Conservation (phyloP, 1,140 invertebrate species). For the Episyrphus balteatus region DNA sequence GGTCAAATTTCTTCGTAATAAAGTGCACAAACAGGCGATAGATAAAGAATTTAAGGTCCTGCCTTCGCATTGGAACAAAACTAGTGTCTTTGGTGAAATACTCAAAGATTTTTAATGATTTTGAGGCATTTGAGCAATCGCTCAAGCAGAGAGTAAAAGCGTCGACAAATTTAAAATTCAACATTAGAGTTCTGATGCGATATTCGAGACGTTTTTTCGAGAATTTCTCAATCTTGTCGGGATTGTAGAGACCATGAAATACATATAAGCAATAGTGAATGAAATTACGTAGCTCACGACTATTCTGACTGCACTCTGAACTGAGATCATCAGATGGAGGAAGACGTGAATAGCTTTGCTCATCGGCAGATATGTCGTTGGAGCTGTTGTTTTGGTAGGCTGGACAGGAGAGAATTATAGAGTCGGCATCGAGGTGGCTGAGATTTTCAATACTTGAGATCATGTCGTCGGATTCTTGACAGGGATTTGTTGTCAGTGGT, state of each 20-base stretch:
- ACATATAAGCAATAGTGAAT: slow-evolving; percentile 46
- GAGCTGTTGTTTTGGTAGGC: slow-evolving; percentile 12
- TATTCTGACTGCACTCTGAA: slow-evolving; percentile 1
- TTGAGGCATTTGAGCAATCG: slow-evolving; percentile 19
- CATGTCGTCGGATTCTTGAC: slow-evolving; percentile 32
- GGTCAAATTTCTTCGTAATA: slow-evolving; percentile 23
- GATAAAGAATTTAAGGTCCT: slow-evolving; percentile 34
- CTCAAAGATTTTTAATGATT: slow-evolving; percentile 32
- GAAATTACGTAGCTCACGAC: slow-evolving; percentile 20
- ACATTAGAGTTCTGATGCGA: slow-evolving; percentile 31
- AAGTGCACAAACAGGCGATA: slow-evolving; percentile 33
- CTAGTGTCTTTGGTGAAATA: slow-evolving; percentile 37
- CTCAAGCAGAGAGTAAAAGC: slow-evolving; percentile 29
- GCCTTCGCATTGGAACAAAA: slow-evolving; percentile 28
- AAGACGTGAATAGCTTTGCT: slow-evolving; percentile 27
- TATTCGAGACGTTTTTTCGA: slow-evolving; percentile 25
- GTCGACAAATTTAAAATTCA: slow-evolving; percentile 33
- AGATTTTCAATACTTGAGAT: slow-evolving; percentile 32
- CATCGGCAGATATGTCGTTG: slow-evolving; percentile 22
- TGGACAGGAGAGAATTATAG: slow-evolving; percentile 17
- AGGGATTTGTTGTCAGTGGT: slow-evolving; percentile 13
- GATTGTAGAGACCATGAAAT: slow-evolving; percentile 43
- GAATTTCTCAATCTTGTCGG: slow-evolving; percentile 38
- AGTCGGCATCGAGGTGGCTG: slow-evolving; percentile 22
- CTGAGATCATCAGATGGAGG: slow-evolving; percentile 7